Base-by-base conservation (phyloP, 2,113 vertebrate genomes). In the Phasianus colchicus region DNA sequence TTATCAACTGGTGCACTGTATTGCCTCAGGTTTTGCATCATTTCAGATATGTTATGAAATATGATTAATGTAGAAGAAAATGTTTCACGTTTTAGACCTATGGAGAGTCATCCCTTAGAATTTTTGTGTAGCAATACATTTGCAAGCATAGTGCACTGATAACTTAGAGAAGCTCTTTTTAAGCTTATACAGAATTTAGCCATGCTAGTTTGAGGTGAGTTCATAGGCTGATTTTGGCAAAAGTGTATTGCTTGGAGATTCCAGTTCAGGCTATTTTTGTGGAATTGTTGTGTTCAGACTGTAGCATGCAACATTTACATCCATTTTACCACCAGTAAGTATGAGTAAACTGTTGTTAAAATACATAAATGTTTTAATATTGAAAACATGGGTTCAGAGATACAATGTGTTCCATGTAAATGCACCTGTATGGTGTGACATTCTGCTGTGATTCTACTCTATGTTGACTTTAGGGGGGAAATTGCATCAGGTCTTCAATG, bases 211-310 rank as follows among this genome's bases (percentile, higher is more conserved):
- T 80, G 13, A 64, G 66, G 40, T 83, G 60, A 92, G n/a, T 88
- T 92, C 66, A 66, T 78, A 54, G 25, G 11, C 32, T 82, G 40
- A 63, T 82, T 84, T 89, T 76, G 71, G 36, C 52, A 90, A 77
- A 91, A 91, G 2, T 66, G 47, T 88, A 71, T 48, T 2, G 6
- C 58, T 91, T 84, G 93, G 63, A 94, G 90, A 92, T 87, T 80
- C n/a, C 13, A 63, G 0, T 63, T 72, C 87, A 83, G 78, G 63
- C 10, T 83, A 14, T 84, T 94, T 86, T 89, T 75, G 52, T 79
- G 58, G 34, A 69, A 72, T 57, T 75, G 74, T n/a, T 79, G 52
- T n/a, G 36, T 84, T 84, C 42, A 75, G 48, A 88, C 61, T 93
- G 91, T 24, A 65, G 36, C 86, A 10, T 6, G 3, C 82, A 60